A percentile compares a stretch with the other conserved stretches of the same genome.
Conservation (phyloP, 2,113 vertebrate genomes). For the Struthidea cinerea region DNA sequence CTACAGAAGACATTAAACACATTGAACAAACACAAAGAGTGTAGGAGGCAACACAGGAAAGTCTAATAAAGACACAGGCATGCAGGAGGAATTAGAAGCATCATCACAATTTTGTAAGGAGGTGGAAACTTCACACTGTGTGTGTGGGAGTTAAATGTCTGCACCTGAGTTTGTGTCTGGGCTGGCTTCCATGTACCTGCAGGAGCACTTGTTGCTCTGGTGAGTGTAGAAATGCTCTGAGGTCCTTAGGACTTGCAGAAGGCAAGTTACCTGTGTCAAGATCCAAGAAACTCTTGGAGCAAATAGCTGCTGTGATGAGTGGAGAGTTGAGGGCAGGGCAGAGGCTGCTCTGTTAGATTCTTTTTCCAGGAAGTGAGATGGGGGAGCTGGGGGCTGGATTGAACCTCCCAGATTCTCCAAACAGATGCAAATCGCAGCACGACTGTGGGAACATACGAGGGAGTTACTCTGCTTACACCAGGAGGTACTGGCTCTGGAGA, state of each 20-base stretch:
- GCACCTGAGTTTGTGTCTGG: background rate
- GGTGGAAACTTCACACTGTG: background rate
- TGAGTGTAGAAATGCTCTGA: background rate
- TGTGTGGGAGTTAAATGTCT: background rate
- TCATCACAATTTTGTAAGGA: background rate
- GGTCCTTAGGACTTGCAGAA: background rate
- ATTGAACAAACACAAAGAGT: background rate
- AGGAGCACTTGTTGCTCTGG: background rate
- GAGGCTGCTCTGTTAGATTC: background rate
- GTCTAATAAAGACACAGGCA: background rate
- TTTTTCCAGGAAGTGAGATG: background rate
- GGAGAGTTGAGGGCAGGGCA: background rate
- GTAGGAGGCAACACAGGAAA: background rate
- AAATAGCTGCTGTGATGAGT: background rate
- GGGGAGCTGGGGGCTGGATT: background rate
- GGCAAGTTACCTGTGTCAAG: background rate
- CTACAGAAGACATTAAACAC: background rate
- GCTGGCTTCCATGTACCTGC: background rate
- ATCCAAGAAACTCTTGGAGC: background rate
- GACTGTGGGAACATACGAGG: background rate
- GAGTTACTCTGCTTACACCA: background rate
- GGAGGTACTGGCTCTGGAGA: background rate
- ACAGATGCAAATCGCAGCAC: background rate
- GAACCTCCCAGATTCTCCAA: background rate
- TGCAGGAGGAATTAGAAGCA: constrained; percentile 8